phyloP scores from a whole-genome alignment of 2,113 vertebrate genomes.

The Calidris pygmaea region DNA sequence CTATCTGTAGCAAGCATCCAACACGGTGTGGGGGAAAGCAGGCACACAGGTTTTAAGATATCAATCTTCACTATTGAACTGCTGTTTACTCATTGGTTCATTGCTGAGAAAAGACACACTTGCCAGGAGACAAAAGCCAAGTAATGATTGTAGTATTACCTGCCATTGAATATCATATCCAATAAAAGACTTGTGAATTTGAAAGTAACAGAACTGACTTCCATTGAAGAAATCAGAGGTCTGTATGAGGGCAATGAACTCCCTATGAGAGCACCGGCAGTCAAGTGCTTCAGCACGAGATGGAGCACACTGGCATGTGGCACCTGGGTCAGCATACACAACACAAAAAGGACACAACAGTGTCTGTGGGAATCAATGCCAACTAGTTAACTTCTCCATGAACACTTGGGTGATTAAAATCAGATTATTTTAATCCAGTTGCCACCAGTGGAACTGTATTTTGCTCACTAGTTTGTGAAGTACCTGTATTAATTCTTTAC shows the following conservation, averaged over 20 bases:
- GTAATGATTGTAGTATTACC: not conserved
- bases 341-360: no score
- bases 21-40: accelerated
- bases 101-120: not conserved
- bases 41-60: not conserved
- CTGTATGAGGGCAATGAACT: not conserved
- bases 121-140: not conserved
- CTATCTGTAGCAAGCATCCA: not conserved
- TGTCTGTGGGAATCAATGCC: not conserved
- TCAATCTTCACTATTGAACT: not conserved
- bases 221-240: not conserved
- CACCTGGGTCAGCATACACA: accelerated
- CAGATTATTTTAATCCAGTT: not conserved
- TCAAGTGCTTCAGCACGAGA: not conserved
- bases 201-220: not conserved
- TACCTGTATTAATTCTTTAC: not conserved
- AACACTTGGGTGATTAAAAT: not conserved
- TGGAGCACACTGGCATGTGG: accelerated
- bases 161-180: not conserved
- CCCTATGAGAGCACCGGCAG: not conserved
- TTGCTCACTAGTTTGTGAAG: not conserved
- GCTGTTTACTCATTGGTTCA: not conserved
- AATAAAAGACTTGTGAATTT: not conserved
- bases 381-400: not conserved
- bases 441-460: not conserved